phyloP scores from a whole-genome alignment of 2,888 invertebrate species.

The Drosophila austrosaltans region DNA sequence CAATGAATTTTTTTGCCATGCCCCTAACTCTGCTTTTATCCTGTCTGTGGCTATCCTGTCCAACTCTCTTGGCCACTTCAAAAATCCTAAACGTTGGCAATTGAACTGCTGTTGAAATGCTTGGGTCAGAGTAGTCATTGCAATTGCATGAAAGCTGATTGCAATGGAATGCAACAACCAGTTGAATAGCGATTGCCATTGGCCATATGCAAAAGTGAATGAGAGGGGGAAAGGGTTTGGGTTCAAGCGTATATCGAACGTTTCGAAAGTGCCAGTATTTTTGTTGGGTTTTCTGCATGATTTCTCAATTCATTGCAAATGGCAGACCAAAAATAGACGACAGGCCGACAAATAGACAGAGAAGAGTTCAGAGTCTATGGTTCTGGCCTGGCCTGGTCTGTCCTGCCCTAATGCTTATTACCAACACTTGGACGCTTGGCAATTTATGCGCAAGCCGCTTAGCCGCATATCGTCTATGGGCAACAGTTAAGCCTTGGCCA shows the following conservation, averaged over 20 bases:
- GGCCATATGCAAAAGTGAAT: constrained; percentile 31
- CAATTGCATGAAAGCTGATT: constrained; percentile 22
- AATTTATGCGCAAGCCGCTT: constrained; percentile 55
- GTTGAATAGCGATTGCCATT: constrained; percentile 38
- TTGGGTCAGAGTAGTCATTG: constrained; percentile 13
- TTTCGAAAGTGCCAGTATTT: constrained; percentile 36
- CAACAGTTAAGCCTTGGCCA: constrained; percentile 35
- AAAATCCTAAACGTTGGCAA: constrained; percentile 17
- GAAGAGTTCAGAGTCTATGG: not conserved
- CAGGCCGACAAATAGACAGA: not conserved
- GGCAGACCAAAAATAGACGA: constrained; percentile 23
- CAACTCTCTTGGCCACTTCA: not conserved
- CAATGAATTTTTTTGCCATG: no score
- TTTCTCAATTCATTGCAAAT: constrained; percentile 55
- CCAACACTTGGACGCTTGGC: constrained; percentile 66
- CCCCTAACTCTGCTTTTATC: not conserved
- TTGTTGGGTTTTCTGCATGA: constrained; percentile 54
- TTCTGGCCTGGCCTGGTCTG: no score
- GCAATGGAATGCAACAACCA: constrained; percentile 47
- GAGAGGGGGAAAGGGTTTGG: not conserved
- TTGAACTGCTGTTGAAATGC: constrained; percentile 24
- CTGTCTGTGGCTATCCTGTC: not conserved
- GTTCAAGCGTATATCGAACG: constrained; percentile 13
- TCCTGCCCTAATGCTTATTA: constrained; percentile 62
- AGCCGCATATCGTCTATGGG: constrained; percentile 17